Percentiles rank a stretch among this genome's conserved stretches.
These are phyloP conservation scores for Ashinkailepas kermadecensis DNA, from an alignment of 2,888 invertebrate genomes.

Conservation along the genomic window DNA sequence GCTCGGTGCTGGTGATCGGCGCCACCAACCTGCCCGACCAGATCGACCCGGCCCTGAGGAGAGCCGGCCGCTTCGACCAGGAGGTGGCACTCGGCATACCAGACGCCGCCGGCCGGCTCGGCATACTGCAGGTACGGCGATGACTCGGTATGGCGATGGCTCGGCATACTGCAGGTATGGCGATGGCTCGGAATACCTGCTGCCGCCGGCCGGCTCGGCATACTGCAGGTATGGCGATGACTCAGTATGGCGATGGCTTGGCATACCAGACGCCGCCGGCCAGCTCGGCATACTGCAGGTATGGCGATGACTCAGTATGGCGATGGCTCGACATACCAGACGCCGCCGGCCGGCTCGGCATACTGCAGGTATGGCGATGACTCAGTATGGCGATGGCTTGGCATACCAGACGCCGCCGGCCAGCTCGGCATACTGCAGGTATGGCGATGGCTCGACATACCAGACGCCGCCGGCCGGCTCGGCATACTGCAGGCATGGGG, in stretches of 20 bases:
- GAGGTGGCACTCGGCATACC: constrained; percentile 87
- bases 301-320: constrained; percentile 50
- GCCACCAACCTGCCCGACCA: constrained; percentile 96
- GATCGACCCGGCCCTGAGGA: constrained; percentile 86
- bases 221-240: too few relatives aligned
- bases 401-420: too few relatives aligned
- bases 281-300: too few relatives aligned
- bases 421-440: too few relatives aligned
- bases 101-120: constrained; percentile 63
- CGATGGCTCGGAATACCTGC: neutral
- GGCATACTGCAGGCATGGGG: too few relatives aligned
- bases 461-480: too few relatives aligned
- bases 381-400: too few relatives aligned
- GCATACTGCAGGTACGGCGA: constrained; percentile 80
- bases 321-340: too few relatives aligned
- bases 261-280: too few relatives aligned
- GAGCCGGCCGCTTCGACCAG: constrained; percentile 84
- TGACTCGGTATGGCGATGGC: neutral
- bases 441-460: too few relatives aligned
- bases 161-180: neutral
- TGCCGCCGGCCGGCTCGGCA: constrained; percentile 44
- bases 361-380: too few relatives aligned
- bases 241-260: constrained; percentile 45
- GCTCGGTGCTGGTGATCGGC: constrained; percentile 88
- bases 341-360: constrained; percentile 44